phyloP scores from a whole-genome alignment of 53 echinoderm and acorn worm species.

The Pentamera pediparva region DNA sequence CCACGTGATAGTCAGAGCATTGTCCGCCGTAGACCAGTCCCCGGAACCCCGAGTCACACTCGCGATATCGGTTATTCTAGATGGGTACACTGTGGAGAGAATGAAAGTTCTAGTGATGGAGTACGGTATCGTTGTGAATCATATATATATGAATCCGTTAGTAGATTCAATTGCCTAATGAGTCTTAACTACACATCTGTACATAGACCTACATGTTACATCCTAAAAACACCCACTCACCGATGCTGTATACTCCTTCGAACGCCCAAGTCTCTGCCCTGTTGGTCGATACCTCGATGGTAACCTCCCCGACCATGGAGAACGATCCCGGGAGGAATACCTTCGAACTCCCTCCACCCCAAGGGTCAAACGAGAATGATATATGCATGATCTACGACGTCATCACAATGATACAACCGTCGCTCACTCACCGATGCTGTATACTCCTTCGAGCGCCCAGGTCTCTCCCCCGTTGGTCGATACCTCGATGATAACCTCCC shows the following conservation, averaged over 20 bases:
- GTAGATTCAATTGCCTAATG: no score
- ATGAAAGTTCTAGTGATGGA: neutral
- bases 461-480: neutral
- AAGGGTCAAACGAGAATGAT: no score
- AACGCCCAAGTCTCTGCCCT: neutral
- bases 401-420: no score
- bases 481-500: slow-evolving; percentile 52
- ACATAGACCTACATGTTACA: no score
- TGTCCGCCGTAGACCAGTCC: slow-evolving; percentile 45
- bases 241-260: slow-evolving; percentile 11
- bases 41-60: slow-evolving; percentile 14
- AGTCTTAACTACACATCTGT: no score
- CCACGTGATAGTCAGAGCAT: slow-evolving; percentile 50
- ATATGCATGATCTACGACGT: no score
- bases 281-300: slow-evolving; percentile 28
- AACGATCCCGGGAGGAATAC: slow-evolving; percentile 81
- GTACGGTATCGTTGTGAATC: no score
- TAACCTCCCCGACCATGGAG: slow-evolving; percentile 68
- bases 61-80: neutral
- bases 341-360: no score
- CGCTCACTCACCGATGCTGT: slow-evolving; percentile 7
- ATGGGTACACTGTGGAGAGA: neutral
- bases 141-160: no score
- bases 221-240: no score
- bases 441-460: slow-evolving; percentile 1